Base-by-base conservation (phyloP, 2,797 vertebrate genomes). In the Cossypha niveicapilla region DNA sequence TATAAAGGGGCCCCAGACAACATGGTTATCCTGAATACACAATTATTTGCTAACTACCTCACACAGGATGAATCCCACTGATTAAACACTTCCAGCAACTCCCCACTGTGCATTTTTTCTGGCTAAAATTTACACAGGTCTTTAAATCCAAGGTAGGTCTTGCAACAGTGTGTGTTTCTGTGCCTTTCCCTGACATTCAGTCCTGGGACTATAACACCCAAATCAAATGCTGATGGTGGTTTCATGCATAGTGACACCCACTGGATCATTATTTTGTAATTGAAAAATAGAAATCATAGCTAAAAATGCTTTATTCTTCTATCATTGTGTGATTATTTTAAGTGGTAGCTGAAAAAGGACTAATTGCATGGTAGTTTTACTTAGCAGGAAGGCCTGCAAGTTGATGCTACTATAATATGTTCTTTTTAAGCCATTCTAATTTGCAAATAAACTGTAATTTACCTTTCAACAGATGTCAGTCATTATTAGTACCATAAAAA, bases 401-500 rank as follows among this genome's bases (percentile, higher is more conserved):
- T 34, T 37, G 21, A 54, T 91, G 39, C 50, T 91, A 45, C 27
- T 39, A 30, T 74, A 72, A 81, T 89, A 72, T 23, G 32, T 68
- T 88, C 53, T 77, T 76, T 86, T 81, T 12, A 87, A 92, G 35
- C 83, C 68, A 34, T 90, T 89, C 45, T 80, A 37, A 60, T 58
- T 87, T 91, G 77, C 60, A 91, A 93, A 92, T 93, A 92, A 93
- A 85, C 60, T 85, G 51, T 91, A 93, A 95, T 96, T 92, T 96
- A 68, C 57, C 81, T 80, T 90, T 88, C 80, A 90, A 75, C 89
- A 77, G 81, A 19, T 72, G 81, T 41, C 95, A 91, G 50, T 95
- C 93, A 93, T 87, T 86, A 88, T 90, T 92, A 89, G 57, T 30
- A 34, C 67, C 45, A 87, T 44, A 67, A 85, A 94, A 93, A 68